Evolutionary conservation across 2,113 vertebrate genomes (phyloP), one percentile per base, ranked within the genome.

Genomic region (Cyprinodon variegatus): DNA sequence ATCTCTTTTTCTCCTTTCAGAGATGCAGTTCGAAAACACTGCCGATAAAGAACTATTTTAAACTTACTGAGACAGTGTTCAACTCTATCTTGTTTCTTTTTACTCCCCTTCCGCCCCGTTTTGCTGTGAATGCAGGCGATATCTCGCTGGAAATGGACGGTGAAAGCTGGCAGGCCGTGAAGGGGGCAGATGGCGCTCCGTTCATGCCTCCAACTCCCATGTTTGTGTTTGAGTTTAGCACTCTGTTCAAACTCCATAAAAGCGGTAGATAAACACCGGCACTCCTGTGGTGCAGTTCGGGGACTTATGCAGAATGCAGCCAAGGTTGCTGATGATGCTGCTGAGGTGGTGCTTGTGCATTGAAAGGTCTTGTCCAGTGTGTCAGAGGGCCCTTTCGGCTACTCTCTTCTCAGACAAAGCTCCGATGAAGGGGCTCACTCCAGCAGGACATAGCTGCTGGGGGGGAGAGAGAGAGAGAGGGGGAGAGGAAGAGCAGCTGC

Each of bases 211-310:
- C 77, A 45, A 74, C 83, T 77, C 61, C 53, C 70, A 66, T 95
- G 94, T 95, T 94, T 94, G 93, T 87, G 83, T 89, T 94, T 93
- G 91, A 91, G 93, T 93, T 94, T 91, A 94, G 91, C 86, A 65
- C 86, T 69, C 81, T 60, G 72, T 90, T 87, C 87, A 90, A 90
- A 93, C 90, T 91, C 84, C 79, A 86, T 88, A 92, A 89, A 91
- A 84, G 90, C 88, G 66, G 89, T 65, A 92, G 93, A 92, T 94
- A 91, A 94, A 92, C 86, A 89, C 74, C 83, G 72, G 83, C 85
- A 75, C 89, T 91, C 72, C 72, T 88, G 89, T 81, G 85, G 38
- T 82, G 88, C 81, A 90, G 81, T 88, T 88, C 87, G 85, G 64
- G 29, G 84, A 48, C 62, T 20, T 79, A 41, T 46, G 79, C 83